These are phyloP conservation scores for Hesperia comma DNA, from an alignment of 2,888 invertebrate genomes.

Conservation along the genomic window DNA sequence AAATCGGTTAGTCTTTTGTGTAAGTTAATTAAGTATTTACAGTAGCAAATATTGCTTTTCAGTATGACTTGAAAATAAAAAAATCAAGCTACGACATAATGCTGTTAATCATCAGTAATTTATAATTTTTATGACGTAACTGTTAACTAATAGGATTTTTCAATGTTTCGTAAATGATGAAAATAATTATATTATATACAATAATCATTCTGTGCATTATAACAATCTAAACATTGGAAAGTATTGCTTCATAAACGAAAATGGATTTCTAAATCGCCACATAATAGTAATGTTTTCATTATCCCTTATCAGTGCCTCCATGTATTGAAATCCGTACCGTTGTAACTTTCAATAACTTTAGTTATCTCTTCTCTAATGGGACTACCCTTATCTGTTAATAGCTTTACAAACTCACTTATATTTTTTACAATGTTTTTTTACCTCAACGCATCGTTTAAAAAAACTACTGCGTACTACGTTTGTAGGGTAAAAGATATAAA, in stretches of 20 bases:
- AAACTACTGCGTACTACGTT: slow-evolving; percentile 53
- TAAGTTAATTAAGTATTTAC: too few relatives aligned
- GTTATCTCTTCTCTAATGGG: slow-evolving; percentile 34
- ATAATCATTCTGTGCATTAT: too few relatives aligned
- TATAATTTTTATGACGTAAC: too few relatives aligned
- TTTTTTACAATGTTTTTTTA: slow-evolving; percentile 50
- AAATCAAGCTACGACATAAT: too few relatives aligned
- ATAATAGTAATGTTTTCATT: slow-evolving; percentile 32
- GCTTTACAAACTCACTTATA: slow-evolving; percentile 54
- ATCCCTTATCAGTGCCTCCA: slow-evolving; percentile 37
- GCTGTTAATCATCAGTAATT: too few relatives aligned
- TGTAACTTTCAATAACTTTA: slow-evolving; percentile 39
- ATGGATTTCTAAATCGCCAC: slow-evolving; percentile 18
- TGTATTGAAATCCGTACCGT: slow-evolving; percentile 43
- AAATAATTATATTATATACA: too few relatives aligned
- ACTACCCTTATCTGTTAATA: slow-evolving; percentile 61
- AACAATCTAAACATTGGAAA: too few relatives aligned
- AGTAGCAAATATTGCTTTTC: too few relatives aligned
- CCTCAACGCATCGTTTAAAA: slow-evolving; percentile 45
- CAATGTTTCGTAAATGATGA: too few relatives aligned
- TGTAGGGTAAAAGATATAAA: slow-evolving; percentile 37
- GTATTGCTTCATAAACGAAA: neutral
- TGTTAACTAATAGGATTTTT: too few relatives aligned
- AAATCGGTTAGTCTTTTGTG: too few relatives aligned
- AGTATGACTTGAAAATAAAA: too few relatives aligned